Conservation (phyloP, 1,140 invertebrate species). For the Leptinotarsa defecta region DNA sequence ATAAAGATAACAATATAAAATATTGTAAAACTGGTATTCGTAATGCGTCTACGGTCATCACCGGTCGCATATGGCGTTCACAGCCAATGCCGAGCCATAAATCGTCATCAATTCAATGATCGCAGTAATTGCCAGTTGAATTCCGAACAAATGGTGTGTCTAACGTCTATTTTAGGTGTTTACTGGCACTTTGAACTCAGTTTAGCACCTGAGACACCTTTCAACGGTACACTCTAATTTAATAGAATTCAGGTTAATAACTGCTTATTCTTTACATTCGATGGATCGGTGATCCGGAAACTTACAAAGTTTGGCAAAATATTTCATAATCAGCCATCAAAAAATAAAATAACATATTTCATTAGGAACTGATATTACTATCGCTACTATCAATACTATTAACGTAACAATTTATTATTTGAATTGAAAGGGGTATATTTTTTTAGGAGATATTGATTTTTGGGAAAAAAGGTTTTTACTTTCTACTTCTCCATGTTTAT, state of each 20-base stretch:
- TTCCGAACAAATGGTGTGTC: slow-evolving; percentile 32
- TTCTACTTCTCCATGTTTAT: too few species aligned
- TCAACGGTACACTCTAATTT: slow-evolving; percentile 1
- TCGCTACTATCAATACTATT: too few species aligned
- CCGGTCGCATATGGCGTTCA: slow-evolving; percentile 26
- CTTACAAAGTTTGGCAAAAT: too few species aligned
- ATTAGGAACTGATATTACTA: too few species aligned
- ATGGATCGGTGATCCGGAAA: too few species aligned
- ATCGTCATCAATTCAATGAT: slow-evolving; percentile 28
- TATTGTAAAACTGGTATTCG: slow-evolving; percentile 13
- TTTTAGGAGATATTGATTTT: too few species aligned
- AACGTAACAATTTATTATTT: too few species aligned
- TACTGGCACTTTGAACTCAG: slow-evolving; percentile 22
- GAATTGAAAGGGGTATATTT: too few species aligned
- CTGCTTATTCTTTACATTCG: too few species aligned
- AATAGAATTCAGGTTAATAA: neutral
- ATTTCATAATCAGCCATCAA: too few species aligned
- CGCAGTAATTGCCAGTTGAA: slow-evolving; percentile 24
- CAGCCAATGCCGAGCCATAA: slow-evolving; percentile 11
- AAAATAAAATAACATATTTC: too few species aligned
- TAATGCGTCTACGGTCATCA: slow-evolving; percentile 3
- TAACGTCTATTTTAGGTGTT: slow-evolving; percentile 32
- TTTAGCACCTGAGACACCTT: slow-evolving; percentile 22
- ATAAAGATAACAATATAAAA: slow-evolving; percentile 7
- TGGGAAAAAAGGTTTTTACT: too few species aligned